Evolutionary conservation across 2,797 vertebrate genomes (phyloP), one percentile per base, ranked within the genome.

Genomic region (Dallia pectoralis): DNA sequence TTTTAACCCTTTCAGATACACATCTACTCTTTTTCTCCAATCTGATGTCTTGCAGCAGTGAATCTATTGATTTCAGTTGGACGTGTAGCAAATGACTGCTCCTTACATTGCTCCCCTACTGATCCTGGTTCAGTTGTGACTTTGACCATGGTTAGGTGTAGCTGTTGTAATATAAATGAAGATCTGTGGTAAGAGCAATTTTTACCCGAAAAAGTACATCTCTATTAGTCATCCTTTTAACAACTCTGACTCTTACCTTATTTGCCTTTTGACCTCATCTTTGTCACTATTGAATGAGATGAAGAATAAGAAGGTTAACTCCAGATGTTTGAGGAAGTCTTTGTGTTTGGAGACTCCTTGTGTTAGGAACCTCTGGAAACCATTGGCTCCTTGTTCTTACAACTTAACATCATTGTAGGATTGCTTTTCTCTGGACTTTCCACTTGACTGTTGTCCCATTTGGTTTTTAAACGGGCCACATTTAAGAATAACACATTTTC

Each of bases 361-460:
- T 80, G 66, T 79, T 78, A 77, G 36, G 73, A 77, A 80, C 72
- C 78, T 82, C 77, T 84, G 12, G 65, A 79, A 77, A 66, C 67
- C 79, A 70, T 25, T 51, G 72, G 82, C 88, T 81, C 87, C 85
- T 90, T 87, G 80, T 82, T 74, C 74, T 68, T 79, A n/a, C n/a
- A n/a, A n/a, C 64, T 77, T 69, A 8, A 83, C 75, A 75, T 81
- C 67, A 53, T 66, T 73, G 40, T 77, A 56, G 71, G 71, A 36
- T 75, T 77, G 79, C 9, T 79, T 63, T 40, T 76, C 65, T 73
- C 53, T 47, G 22, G 36, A 7, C 15, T 73, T 32, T 6, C 70
- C 25, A 61, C 61, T 29, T 76, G 67, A 72, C 66, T 77, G 56
- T 71, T 73, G 19, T 44, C 16, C n/a, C n/a, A n/a, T n/a, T n/a